Base-by-base conservation (phyloP, 2,888 invertebrate genomes). In the Falcaria lacertinaria region DNA sequence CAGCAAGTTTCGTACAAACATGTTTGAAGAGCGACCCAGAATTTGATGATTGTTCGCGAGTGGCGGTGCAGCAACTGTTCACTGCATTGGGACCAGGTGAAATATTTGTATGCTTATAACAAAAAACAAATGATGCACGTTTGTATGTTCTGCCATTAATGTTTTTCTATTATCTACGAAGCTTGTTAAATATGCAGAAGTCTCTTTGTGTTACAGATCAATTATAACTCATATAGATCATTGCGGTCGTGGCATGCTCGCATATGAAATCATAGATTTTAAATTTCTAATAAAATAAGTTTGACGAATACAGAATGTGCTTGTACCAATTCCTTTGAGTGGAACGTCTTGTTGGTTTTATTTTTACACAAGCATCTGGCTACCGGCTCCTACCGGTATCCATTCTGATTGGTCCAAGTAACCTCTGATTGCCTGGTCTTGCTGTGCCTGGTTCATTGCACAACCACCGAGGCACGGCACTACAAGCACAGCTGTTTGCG, bases 1-100 rank as follows among this genome's bases (percentile, higher is more conserved):
- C 82, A 94, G 94, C 94, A 48, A 90, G 90, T 71, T 94, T 92
- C 76, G 91, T 94, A 55, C 91, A 91, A 60, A 92, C 93, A 60
- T 94, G 94, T 69, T 77, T 82, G 48, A 91, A 91, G 65, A 91
- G 91, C 53, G 91, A 92, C 59, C 91, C 91, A 34, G 87, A 90
- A 47, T 94, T 94, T 60, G 85, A 91, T 37, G 92, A 92, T 50
- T 94, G 94, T 65, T 94, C 94, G 1, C 91, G 91, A 7, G 76
- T 88, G 45, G 91, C 94, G 28, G 93, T 94, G 2, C 94, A 94
- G 72, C 85, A 88, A 45, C 64, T 94, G n/a, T 94, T 94, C 65
- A 82, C 91, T 60, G 90, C 91, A 50, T 78, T 91, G 53, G 84
- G 91, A 48, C 87, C 90, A 81, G 90, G 90, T 90, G 65, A 80